Base-by-base conservation (phyloP, 1,140 invertebrate genomes). In the Drosophila mauritiana region DNA sequence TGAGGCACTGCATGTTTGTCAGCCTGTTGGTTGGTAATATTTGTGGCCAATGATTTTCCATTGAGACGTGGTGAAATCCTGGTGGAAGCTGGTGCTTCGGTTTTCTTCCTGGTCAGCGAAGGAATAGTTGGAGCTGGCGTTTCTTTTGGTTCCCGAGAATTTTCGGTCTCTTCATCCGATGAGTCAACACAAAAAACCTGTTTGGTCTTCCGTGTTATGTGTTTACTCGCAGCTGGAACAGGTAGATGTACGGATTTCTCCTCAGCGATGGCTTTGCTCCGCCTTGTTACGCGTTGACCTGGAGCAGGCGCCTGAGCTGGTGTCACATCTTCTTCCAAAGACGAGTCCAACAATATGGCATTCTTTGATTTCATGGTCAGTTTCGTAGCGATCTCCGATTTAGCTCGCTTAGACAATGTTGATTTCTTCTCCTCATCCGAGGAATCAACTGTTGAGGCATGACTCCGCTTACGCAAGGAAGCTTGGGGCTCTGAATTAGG, bases 401-500 rank as follows among this genome's bases (percentile, higher is more conserved):
- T 63, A 4, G 45, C 1, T 62, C 65, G 57, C 20, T 82, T 82
- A 0, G 13, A 42, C 15, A 7, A 17, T 0, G 17, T 0, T 15
- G 39, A 10, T n/a, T 48, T 45, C 7, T 36, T 45, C 13, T 86
- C 83, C 1, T 86, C 79, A 53, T 88, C 83, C 0, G 79, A 73
- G 5, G 82, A 88, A 22, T 79, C 67, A 0, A 81, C 10, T 22
- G 46, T 72, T 6, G 61, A 42, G 1, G 36, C 17, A 37, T 64
- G 80, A 25, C 52, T 59, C 0, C 58, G 56, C 27, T 77, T 77
- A 0, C 36, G 42, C 34, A 10, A 8, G 3, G 15, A 36, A 12
- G 27, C 12, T 27, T 45, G 31, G 4, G 55, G 37, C 7, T 45
- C 54, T 3, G 48, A 36, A 12, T 34, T 4, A 7, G 6, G 6